Evolutionary conservation across 2,113 vertebrate species (phyloP).

Genomic region (Stomatorhinus ivindoensis): DNA sequence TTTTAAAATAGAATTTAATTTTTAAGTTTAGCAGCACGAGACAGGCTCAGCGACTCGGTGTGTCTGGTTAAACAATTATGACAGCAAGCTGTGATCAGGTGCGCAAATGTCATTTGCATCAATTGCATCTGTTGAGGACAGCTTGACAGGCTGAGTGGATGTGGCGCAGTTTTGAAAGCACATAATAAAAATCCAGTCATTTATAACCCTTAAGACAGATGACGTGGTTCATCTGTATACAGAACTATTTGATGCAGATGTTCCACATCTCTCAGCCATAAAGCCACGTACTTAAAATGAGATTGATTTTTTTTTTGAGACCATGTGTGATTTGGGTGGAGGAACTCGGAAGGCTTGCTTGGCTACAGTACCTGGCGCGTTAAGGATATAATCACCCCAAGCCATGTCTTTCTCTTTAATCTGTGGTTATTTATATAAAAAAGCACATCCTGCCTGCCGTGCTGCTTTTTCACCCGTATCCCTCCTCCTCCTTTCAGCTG

Average conservation of each 20-base stretch:
- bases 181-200: neutral
- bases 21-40: constrained; percentile 26
- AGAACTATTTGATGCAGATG: neutral
- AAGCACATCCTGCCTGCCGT: neutral
- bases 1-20: constrained; percentile 34
- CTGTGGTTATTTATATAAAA: neutral
- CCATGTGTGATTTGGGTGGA: neutral
- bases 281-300: neutral
- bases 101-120: neutral
- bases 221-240: neutral
- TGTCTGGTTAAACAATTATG: constrained; percentile 25
- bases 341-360: neutral
- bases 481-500: neutral
- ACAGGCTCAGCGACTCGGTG: constrained; percentile 21
- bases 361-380: neutral
- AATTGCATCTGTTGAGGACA: neutral
- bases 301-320: neutral
- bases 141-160: neutral
- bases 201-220: neutral
- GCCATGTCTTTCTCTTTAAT: neutral
- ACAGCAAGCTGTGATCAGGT: constrained; percentile 21
- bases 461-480: neutral
- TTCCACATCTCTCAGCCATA: neutral
- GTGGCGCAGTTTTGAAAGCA: neutral
- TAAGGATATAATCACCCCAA: neutral